Evolutionary conservation across 2,888 invertebrate species (phyloP), one percentile per base, ranked within the genome.

Genomic region (Habrosyne pyritoides): DNA sequence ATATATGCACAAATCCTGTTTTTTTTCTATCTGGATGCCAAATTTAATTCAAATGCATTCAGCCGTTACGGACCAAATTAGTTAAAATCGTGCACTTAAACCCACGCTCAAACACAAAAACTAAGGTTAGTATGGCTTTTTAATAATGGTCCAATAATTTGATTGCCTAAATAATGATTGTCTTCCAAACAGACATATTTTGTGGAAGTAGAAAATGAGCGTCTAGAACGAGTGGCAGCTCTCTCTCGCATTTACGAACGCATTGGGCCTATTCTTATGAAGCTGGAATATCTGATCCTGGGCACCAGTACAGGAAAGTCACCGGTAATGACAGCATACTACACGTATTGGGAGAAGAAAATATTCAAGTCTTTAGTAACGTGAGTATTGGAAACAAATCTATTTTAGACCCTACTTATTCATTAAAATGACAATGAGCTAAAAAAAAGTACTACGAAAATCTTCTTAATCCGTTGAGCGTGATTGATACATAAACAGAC

Each of bases 231-330:
- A 52, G 91, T 96, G 6, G 94, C 95, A 1, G 85, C 93, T 5
- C 93, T 98, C 80, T 92, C 94, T 0, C 94, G 95, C 52, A 94
- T 95, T n/a, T 97, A 97, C 79, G 94, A 95, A 49, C 96, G 96
- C 0, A 93, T 97, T 48, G 96, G 96, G 0, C 97, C 98, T 0
- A 94, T 97, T 55, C 90, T 98, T 12, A 95, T 96, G 70, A 98
- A 98, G 86, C 84, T 98, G 61, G 98, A 98, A 86, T 96, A 96
- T 61, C 87, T 98, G 33, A 96, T 98, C 1, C 93, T 97, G 21
- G 95, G 96, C 59, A 95, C 96, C 1, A 96, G 96, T 66, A 96
- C 96, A 0, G 98, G 98, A 2, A 93, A 89, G 53, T 96, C 96
- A 0, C 83, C 93, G 0, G 94, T 95, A 61, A 97, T 98, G 96